These are phyloP conservation scores for Masticophis lateralis DNA, from an alignment of 2,797 vertebrate species.

Conservation along the genomic window DNA sequence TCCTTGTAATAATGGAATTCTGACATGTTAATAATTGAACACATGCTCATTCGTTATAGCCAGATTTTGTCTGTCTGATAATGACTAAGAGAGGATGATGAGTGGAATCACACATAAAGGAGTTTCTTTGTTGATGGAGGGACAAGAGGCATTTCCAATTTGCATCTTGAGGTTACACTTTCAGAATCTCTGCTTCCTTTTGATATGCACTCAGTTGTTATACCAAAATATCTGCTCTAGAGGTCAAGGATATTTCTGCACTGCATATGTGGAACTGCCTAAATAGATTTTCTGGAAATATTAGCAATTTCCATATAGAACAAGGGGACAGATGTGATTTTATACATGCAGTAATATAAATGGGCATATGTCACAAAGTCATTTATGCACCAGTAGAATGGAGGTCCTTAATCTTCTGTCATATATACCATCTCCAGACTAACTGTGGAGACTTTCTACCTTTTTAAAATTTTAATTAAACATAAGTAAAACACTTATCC, in stretches of 20 bases:
- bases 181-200: slow-evolving; percentile 52
- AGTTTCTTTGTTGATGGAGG: slow-evolving; percentile 49
- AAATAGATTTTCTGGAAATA: slow-evolving; percentile 15
- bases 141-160: slow-evolving; percentile 66
- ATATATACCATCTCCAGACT: not conserved
- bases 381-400: not conserved
- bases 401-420: not conserved
- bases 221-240: slow-evolving; percentile 50
- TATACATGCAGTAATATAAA: not conserved
- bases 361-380: not conserved
- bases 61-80: slow-evolving; percentile 67
- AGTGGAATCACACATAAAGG: slow-evolving; percentile 64
- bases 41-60: slow-evolving; percentile 54
- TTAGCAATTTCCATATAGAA: not conserved
- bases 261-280: slow-evolving; percentile 16
- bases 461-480: not conserved
- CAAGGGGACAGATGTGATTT: not conserved
- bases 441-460: not conserved
- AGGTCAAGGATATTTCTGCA: slow-evolving; percentile 41
- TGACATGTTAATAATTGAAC: slow-evolving; percentile 65
- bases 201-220: slow-evolving; percentile 51
- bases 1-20: slow-evolving; percentile 58
- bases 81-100: slow-evolving; percentile 57
- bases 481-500: not conserved
- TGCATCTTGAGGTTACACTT: slow-evolving; percentile 59